Evolutionary conservation across 2,797 vertebrate genomes (phyloP), one percentile per base, ranked within the genome.

Genomic region (Nothura maculosa): DNA sequence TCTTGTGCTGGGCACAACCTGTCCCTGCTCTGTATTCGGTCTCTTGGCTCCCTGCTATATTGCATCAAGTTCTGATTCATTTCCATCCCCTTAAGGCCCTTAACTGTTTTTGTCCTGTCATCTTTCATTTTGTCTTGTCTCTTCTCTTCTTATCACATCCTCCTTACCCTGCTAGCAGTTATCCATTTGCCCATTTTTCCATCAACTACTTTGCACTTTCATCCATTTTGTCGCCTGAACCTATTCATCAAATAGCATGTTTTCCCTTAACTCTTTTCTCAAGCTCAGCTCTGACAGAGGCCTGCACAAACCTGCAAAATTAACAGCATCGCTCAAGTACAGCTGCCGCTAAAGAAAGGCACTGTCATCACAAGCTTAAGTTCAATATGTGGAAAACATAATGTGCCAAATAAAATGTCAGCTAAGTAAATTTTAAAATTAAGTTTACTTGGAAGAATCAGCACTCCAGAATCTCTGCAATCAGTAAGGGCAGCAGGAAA

Each of bases 371-470:
- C 32, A 54, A 69, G 6, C 8, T 3, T 40, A n/a, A 45, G 6
- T 19, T 27, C 36, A 20, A 20, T 16, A 12, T 1, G 2, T 52
- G 43, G 34, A 72, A 93, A 78, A 64, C 5, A 4, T 5, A 30
- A 14, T 7, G 7, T 28, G 42, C 14, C 17, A 54, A 72, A 79
- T 40, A 34, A 78, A 68, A 64, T 20, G 0, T 28, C 36, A 40
- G n/a, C 21, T 9, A 38, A 55, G 6, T 14, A 19, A 9, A n/a
- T 62, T 64, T 43, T 32, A 66, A 45, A 60, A n/a, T 4, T 16
- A 10, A 0, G 0, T 48, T 90, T 81, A 50, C 24, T 40, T n/a
- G 12, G 1, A 15, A 72, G 62, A 81, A 81, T 14, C 17, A 34
- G 36, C 34, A 36, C n/a, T 58, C 47, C 52, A 84, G 22, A n/a